Conservation (phyloP, 2,113 vertebrate genomes). For the Pterocles orientalis region DNA sequence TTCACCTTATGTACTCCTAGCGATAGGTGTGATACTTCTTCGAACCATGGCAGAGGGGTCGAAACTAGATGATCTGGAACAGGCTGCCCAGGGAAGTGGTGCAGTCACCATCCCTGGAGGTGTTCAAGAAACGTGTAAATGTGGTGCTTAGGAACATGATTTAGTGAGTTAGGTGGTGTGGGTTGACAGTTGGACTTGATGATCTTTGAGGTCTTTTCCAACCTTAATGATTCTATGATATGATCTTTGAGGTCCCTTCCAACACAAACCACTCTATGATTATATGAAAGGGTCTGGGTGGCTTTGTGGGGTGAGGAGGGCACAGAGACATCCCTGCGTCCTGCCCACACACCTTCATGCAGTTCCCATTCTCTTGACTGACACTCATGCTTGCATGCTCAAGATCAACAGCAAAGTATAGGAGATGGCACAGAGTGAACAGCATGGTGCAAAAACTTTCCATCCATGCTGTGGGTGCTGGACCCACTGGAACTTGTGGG, state of each 20-base stretch:
- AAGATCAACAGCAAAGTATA: neutral
- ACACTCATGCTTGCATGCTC: rapidly evolving
- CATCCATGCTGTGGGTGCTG: neutral
- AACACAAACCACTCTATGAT: too few species aligned
- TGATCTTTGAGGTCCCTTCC: too few species aligned
- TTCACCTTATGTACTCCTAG: neutral
- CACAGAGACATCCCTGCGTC: neutral
- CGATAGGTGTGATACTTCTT: neutral
- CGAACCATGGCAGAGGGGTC: neutral
- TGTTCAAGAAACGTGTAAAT: too few species aligned
- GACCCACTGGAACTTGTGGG: neutral
- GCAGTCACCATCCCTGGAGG: too few species aligned
- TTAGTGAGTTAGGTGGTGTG: too few species aligned
- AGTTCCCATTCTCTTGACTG: neutral
- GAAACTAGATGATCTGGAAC: too few species aligned
- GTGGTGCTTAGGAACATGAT: too few species aligned
- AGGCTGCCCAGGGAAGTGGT: too few species aligned
- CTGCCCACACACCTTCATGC: neutral
- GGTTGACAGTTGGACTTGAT: too few species aligned
- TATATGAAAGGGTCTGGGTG: neutral
- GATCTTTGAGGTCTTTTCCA: too few species aligned
- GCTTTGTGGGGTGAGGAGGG: neutral
- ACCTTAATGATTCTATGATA: too few species aligned
- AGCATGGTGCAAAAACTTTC: neutral
- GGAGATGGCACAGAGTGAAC: neutral